Evolutionary conservation across 2,888 invertebrate genomes (phyloP).

Genomic region (Arrhopalites spinosus): DNA sequence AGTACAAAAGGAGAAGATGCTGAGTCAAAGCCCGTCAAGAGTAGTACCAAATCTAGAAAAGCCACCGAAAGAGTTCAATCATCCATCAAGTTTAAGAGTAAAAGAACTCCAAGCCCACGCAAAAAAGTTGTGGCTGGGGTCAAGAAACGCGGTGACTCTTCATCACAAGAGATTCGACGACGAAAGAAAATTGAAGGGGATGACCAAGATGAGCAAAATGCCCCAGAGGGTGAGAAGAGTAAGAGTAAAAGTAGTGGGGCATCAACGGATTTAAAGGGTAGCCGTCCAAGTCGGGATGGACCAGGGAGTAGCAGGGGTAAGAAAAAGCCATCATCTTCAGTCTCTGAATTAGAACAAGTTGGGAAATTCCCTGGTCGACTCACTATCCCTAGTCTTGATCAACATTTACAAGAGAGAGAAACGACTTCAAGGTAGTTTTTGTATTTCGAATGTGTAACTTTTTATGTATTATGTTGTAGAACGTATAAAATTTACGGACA

Average conservation of each 20-base stretch:
- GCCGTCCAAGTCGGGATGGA: no score
- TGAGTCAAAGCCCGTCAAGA: no score
- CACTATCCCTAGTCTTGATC: background rate
- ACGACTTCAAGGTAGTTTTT: no score
- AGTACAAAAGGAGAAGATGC: background rate
- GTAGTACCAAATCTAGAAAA: background rate
- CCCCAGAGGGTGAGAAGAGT: background rate
- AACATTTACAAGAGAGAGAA: background rate
- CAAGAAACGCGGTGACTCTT: background rate
- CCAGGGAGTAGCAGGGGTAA: no score
- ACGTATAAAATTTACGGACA: no score
- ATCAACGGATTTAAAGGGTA: no score
- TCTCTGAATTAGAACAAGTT: background rate
- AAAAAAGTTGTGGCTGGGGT: conserved; percentile 1
- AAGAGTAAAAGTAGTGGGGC: no score
- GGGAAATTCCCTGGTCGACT: conserved; percentile 12
- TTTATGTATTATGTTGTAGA: no score
- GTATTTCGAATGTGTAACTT: no score
- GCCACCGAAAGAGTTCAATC: background rate
- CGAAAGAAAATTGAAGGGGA: background rate
- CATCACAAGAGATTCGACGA: background rate
- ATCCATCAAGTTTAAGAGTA: background rate
- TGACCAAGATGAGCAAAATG: background rate
- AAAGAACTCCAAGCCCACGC: conserved; percentile 8
- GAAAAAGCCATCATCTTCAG: no score